Conservation (phyloP, 2,797 vertebrate species). For the Sparidentex hasta region DNA sequence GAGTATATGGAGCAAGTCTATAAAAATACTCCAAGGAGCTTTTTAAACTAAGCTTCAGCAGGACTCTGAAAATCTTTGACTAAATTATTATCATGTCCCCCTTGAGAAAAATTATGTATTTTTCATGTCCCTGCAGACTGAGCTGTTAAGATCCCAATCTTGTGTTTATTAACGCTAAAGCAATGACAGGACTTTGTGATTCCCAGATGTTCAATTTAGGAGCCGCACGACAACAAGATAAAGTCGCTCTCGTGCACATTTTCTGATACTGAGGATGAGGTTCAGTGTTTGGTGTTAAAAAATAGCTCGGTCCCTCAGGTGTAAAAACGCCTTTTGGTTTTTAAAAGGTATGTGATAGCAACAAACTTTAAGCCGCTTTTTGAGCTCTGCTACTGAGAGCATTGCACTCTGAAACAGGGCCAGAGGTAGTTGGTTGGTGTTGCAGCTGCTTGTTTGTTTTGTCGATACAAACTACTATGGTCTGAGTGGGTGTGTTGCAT, state of each 20-base stretch:
- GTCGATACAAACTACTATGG: slow-evolving; percentile 4
- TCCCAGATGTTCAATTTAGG: background rate
- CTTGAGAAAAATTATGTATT: slow-evolving; percentile 4
- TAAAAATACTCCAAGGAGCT: slow-evolving; percentile 5
- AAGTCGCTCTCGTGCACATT: background rate
- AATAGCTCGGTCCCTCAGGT: background rate
- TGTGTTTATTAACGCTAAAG: background rate
- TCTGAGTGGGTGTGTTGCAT: slow-evolving; percentile 3
- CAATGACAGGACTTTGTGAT: background rate
- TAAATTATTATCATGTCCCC: background rate
- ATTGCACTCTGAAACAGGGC: too few species aligned
- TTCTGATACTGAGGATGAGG: background rate
- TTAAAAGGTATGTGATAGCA: background rate
- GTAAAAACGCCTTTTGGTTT: background rate
- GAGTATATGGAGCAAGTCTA: background rate
- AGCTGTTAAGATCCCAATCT: slow-evolving; percentile 7
- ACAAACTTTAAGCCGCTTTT: background rate
- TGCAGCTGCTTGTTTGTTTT: background rate
- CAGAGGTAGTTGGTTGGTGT: background rate
- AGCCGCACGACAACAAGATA: background rate
- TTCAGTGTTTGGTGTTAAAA: background rate
- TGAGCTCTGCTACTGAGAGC: background rate
- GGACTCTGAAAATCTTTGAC: slow-evolving; percentile 21
- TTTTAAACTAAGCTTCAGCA: slow-evolving; percentile 1
- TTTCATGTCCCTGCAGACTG: slow-evolving; percentile 7